Conservation (phyloP, 2,797 vertebrate species). For the Anabas testudineus region DNA sequence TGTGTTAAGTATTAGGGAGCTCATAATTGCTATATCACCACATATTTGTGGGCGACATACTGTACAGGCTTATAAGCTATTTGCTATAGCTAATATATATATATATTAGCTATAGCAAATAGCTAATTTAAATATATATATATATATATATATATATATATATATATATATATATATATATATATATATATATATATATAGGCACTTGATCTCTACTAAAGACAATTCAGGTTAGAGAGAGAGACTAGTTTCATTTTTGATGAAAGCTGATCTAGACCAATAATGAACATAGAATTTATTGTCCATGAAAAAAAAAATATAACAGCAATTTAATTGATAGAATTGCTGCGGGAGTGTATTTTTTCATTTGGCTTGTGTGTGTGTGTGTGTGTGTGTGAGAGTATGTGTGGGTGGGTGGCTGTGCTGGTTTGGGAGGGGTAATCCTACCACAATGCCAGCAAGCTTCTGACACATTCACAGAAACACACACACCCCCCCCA, state of each 20-base stretch:
- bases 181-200: no score
- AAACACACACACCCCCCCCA: slow-evolving; percentile 27
- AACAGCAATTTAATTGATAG: slow-evolving; percentile 35
- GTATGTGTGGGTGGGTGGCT: no score
- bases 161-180: no score
- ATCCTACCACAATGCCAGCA: slow-evolving; percentile 33
- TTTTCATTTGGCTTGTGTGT: slow-evolving; percentile 18
- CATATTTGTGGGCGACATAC: not conserved
- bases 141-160: no score
- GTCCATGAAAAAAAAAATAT: not conserved
- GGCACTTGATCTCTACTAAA: not conserved
- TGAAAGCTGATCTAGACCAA: not conserved
- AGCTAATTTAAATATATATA: no score
- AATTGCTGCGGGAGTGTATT: slow-evolving; percentile 49
- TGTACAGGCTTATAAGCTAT: not conserved
- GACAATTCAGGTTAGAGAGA: not conserved
- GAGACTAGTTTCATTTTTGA: not conserved
- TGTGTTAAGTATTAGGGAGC: no score
- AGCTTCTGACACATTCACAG: slow-evolving; percentile 49
- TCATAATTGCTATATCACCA: not conserved
- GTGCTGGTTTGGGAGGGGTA: not conserved
- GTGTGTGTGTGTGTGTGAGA: not conserved
- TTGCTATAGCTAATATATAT: no score
- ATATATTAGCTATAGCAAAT: no score
- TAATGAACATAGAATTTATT: slow-evolving; percentile 1